These are phyloP conservation scores for Sebastes vulpes DNA, from an alignment of 2,797 vertebrate species.

Conservation along the genomic window DNA sequence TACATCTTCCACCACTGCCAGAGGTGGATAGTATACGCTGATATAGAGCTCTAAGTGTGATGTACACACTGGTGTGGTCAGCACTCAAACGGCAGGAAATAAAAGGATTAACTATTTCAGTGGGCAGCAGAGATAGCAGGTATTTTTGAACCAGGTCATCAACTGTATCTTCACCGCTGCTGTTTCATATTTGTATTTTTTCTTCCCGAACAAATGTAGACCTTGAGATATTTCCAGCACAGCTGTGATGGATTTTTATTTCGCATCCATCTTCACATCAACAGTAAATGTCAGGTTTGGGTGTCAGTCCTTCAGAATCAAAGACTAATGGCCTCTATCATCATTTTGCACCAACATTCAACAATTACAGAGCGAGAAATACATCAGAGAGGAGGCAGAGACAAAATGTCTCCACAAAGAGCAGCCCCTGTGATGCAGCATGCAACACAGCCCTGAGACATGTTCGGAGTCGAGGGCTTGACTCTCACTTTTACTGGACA, in stretches of 20 bases:
- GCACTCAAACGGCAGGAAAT: background rate
- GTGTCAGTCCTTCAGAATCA: constrained; percentile 45
- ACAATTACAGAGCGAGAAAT: constrained; percentile 24
- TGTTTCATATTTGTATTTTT: constrained; percentile 6
- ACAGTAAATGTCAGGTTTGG: constrained; percentile 37
- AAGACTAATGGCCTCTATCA: constrained; percentile 35
- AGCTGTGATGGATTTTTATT: constrained; percentile 8
- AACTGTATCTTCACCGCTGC: background rate
- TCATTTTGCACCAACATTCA: constrained; percentile 23
- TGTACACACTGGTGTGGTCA: background rate
- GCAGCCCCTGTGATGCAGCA: constrained; percentile 3
- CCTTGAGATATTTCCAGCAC: constrained; percentile 33
- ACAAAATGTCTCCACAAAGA: constrained; percentile 19
- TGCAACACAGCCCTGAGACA: background rate
- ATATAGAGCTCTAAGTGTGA: background rate
- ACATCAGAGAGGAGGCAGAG: constrained; percentile 10
- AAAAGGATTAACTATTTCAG: background rate
- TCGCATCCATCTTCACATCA: constrained; percentile 12
- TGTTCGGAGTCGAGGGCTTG: background rate
- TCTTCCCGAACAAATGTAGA: background rate
- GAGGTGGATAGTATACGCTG: background rate
- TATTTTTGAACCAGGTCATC: background rate
- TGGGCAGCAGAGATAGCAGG: background rate
- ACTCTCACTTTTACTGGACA: constrained; percentile 6
- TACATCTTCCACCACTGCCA: background rate